Evolutionary conservation across 2,888 invertebrate genomes (phyloP).

Genomic region (Oscheius sp.): DNA sequence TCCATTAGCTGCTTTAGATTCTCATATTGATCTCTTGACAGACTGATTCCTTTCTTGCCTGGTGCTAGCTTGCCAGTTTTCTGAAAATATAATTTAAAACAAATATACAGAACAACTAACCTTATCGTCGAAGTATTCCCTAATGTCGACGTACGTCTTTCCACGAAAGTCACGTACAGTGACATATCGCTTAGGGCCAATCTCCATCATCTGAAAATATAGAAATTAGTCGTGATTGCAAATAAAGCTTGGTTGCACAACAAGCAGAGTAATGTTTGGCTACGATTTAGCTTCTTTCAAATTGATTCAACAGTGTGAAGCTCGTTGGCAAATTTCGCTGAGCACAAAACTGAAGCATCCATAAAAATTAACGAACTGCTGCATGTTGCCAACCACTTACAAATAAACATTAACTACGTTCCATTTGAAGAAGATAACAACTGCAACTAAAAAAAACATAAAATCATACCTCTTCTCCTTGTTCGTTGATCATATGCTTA

Average conservation of each 20-base stretch:
- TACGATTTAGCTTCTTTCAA: background rate
- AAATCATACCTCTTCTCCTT: slow-evolving; percentile 20
- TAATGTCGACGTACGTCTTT: slow-evolving; percentile 60
- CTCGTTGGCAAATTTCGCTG: no score
- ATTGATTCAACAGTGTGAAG: background rate
- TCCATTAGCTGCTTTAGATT: slow-evolving; percentile 54
- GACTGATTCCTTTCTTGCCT: slow-evolving; percentile 64
- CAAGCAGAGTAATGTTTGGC: no score
- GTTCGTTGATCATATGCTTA: slow-evolving; percentile 5
- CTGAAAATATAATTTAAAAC: slow-evolving; percentile 37
- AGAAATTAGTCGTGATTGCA: background rate
- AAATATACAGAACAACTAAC: slow-evolving; percentile 30
- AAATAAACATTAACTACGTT: background rate
- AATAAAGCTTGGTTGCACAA: no score
- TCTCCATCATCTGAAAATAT: slow-evolving; percentile 56
- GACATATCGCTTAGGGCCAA: slow-evolving; percentile 59
- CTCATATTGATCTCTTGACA: slow-evolving; percentile 59
- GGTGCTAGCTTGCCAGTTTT: slow-evolving; percentile 62
- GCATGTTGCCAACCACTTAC: no score
- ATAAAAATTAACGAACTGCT: no score
- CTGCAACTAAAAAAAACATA: background rate
- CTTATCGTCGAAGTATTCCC: slow-evolving; percentile 69
- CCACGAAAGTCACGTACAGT: slow-evolving; percentile 60
- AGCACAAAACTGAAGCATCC: no score
- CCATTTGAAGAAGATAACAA: background rate